Evolutionary conservation across 2,797 vertebrate genomes (phyloP).

Genomic region (Acanthornis magna): DNA sequence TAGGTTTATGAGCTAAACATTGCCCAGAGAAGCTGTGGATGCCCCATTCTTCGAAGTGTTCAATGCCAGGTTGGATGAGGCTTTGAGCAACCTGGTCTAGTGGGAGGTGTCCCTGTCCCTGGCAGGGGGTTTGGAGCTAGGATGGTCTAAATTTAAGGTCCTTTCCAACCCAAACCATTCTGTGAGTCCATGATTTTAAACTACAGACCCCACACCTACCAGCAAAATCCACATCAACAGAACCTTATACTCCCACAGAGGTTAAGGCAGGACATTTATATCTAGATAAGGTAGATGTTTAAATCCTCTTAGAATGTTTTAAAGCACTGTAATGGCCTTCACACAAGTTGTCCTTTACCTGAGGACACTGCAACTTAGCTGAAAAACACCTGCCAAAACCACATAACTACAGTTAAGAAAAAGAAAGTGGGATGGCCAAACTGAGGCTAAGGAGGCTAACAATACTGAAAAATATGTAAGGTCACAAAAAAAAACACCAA

Average conservation of each 20-base stretch:
- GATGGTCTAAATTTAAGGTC: neutral
- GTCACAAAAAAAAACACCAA: neutral
- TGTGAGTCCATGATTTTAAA: neutral
- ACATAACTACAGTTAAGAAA: fast-evolving
- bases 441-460: neutral
- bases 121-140: neutral
- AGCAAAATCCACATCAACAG: neutral
- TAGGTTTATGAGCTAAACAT: neutral
- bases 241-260: neutral
- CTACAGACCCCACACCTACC: neutral
- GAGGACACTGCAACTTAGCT: neutral
- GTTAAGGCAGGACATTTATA: neutral
- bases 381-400: neutral
- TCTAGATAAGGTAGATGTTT: neutral
- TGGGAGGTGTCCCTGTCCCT: neutral
- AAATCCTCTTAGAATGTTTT: neutral
- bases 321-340: neutral
- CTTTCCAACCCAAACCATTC: neutral
- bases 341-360: neutral
- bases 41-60: neutral
- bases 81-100: neutral
- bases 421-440: neutral
- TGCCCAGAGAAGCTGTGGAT: neutral
- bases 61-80: neutral
- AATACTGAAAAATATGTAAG: neutral